Percentiles rank a stretch among this genome's conserved stretches.
Evolutionary conservation across 2,888 invertebrate genomes (phyloP).

Genomic region (Onchidella celtica): DNA sequence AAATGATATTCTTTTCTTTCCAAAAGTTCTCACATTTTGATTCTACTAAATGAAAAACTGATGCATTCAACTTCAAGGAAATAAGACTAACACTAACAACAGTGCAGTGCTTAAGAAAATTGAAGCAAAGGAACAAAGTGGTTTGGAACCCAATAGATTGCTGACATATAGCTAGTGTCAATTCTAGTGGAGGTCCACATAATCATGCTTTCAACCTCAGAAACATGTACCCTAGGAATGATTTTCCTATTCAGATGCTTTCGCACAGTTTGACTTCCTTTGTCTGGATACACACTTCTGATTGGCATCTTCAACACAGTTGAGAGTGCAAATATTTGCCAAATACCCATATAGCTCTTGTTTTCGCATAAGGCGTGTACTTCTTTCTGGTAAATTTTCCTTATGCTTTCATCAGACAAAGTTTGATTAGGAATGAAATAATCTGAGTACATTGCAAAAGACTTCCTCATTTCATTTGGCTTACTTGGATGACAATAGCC

Average conservation of each 20-base stretch:
- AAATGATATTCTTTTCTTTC: no score
- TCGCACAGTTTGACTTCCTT: slow-evolving; percentile 37
- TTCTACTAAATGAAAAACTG: no score
- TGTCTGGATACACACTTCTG: slow-evolving; percentile 39
- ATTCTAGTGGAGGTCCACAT: slow-evolving; percentile 21
- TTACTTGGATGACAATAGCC: not conserved
- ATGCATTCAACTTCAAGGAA: no score
- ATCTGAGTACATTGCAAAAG: slow-evolving; percentile 20
- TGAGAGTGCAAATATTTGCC: slow-evolving; percentile 42
- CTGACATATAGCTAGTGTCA: not conserved
- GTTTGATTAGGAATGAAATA: not conserved
- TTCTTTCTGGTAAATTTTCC: not conserved
- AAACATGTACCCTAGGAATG: not conserved
- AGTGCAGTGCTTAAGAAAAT: no score
- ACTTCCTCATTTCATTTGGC: not conserved
- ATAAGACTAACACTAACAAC: no score
- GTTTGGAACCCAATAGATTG: slow-evolving; percentile 41
- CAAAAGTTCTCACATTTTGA: no score
- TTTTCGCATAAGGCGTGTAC: not conserved
- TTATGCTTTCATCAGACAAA: not conserved
- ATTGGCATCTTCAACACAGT: slow-evolving; percentile 42
- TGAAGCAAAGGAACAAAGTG: slow-evolving; percentile 38
- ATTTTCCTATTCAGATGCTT: slow-evolving; percentile 40
- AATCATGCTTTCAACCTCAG: not conserved
- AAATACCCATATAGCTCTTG: slow-evolving; percentile 32